Conservation (phyloP, 2,113 vertebrate genomes). For the Phodopus roborovskii region DNA sequence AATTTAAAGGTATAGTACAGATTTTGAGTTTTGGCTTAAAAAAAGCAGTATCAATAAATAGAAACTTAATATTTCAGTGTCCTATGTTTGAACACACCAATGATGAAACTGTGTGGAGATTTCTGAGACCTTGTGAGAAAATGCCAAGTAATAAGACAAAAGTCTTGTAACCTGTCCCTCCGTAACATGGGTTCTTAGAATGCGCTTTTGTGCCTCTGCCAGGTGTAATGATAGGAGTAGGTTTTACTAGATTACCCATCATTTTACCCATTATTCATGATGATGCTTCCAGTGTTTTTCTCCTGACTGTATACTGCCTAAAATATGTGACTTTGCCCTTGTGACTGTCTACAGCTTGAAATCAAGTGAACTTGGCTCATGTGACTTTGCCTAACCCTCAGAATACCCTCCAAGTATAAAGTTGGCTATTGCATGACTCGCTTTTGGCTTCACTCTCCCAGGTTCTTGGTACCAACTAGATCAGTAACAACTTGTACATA, state of each 20-base stretch:
- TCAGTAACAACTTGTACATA: background rate
- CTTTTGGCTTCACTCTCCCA: background rate
- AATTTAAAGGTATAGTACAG: constrained; percentile 57
- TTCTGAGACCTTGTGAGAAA: background rate
- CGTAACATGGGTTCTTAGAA: too few species aligned
- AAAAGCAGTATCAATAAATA: constrained; percentile 33
- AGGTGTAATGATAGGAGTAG: background rate
- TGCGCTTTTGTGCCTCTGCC: background rate
- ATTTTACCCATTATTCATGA: background rate
- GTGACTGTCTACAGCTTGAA: background rate
- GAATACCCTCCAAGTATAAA: background rate
- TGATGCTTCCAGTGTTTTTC: background rate
- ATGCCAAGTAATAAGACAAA: background rate
- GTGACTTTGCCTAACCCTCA: background rate
- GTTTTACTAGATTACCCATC: background rate
- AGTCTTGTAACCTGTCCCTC: background rate
- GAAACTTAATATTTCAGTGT: constrained; percentile 7
- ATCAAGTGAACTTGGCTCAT: background rate
- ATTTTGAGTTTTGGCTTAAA: constrained; percentile 44
- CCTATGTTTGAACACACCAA: background rate
- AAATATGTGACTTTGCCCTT: background rate
- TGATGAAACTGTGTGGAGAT: background rate
- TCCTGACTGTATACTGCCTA: background rate
- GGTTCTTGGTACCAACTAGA: background rate
- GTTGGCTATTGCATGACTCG: background rate